Evolutionary conservation across 2,113 vertebrate species (phyloP), one percentile per base, ranked within the genome.

Genomic region (Trematocara macrostoma): DNA sequence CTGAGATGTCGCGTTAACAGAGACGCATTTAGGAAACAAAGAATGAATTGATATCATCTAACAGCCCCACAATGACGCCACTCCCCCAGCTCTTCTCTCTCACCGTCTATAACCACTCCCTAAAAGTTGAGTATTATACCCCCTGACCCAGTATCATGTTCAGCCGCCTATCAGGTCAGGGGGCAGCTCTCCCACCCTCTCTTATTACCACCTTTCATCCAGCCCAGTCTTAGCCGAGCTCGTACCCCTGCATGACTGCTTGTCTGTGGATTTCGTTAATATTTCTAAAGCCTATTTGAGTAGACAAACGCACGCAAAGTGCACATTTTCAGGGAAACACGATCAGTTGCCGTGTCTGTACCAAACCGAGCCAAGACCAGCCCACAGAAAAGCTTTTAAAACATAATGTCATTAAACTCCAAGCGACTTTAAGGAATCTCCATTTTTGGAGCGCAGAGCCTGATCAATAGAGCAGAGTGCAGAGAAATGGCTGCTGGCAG

Each of bases 61-160:
- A 93, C 53, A 87, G 79, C 67, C 79, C 85, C 81, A 49, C 23
- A 69, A 15, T 11, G 59, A 86, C n/a, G 42, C 82, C 84, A 53
- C 84, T 42, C 86, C 78, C 55, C 78, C 38, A 40, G 6, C 79
- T 29, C 67, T 82, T 84, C 80, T 86, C 49, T 83, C 79, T 67
- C 64, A 78, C 81, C 16, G 79, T 89, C 76, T 86, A 69, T 16
- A 84, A 92, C 86, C 82, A 85, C 88, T 84, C 85, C 91, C 86
- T 52, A 76, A 93, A 93, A 86, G 78, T 91, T 89, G 51, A 85
- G 82, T 83, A 90, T 90, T 86, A 88, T 90, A 59, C 34, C 81
- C 87, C 61, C 86, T 83, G 84, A 93, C 87, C 84, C 71, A 45
- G 92, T 92, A 91, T 94, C 91, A 94, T 86, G 89, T 94, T 95